Conservation (phyloP, 2,797 vertebrate species). For the Pseudomugil gertrudae region DNA sequence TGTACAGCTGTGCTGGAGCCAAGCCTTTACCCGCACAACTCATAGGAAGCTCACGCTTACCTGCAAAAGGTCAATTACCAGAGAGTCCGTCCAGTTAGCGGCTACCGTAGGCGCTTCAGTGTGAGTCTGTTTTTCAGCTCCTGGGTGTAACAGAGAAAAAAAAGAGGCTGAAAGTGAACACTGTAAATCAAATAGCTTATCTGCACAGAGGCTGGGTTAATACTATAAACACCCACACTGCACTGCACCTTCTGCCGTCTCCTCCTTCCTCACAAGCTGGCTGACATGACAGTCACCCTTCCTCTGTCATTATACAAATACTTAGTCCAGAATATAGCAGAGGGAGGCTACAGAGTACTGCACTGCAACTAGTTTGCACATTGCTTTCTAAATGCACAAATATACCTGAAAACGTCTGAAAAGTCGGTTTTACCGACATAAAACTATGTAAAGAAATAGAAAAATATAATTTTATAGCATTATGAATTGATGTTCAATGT, state of each 20-base stretch:
- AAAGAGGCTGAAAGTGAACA: constrained; percentile 40
- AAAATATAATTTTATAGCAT: neutral
- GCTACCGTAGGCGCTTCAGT: constrained; percentile 84
- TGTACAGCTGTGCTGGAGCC: constrained; percentile 1
- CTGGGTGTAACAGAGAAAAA: constrained; percentile 56
- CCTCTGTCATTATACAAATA: constrained; percentile 12
- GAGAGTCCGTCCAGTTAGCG: constrained; percentile 87
- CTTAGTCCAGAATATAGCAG: neutral
- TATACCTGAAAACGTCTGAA: neutral
- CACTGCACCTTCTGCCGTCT: constrained; percentile 54
- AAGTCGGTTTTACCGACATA: neutral
- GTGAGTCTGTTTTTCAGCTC: constrained; percentile 80
- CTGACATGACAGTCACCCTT: constrained; percentile 1
- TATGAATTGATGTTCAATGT: neutral
- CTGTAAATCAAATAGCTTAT: constrained; percentile 41
- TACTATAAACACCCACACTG: constrained; percentile 59
- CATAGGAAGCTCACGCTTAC: constrained; percentile 60
- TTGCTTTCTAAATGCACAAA: neutral
- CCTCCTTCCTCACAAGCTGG: constrained; percentile 12
- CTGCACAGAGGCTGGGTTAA: constrained; percentile 41
- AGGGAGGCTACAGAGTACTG: constrained; percentile 3
- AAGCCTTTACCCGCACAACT: neutral
- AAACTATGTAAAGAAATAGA: neutral
- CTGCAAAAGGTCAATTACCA: constrained; percentile 89
- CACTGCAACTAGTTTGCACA: neutral